Evolutionary conservation across 2,888 invertebrate species (phyloP).

Genomic region (Netelia melanura): DNA sequence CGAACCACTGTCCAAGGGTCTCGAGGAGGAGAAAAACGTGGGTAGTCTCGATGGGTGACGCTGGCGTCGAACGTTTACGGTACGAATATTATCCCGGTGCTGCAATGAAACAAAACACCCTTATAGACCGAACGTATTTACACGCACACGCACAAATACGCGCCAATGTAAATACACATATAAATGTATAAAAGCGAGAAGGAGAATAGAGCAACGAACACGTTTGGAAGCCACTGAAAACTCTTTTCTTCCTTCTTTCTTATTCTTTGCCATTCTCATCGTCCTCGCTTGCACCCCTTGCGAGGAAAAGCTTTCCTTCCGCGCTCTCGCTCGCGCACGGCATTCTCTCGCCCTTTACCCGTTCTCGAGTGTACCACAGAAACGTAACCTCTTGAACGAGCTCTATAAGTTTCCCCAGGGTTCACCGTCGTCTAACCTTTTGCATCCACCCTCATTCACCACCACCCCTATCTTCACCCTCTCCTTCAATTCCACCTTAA

Average conservation of each 20-base stretch:
- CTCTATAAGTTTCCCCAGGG: conserved; percentile 64
- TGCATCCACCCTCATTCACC: conserved; percentile 15
- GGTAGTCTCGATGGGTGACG: conserved; percentile 16
- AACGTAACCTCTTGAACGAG: conserved; percentile 64
- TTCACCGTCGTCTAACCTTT: conserved; percentile 67
- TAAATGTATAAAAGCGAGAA: conserved; percentile 3
- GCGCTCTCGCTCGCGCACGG: conserved; percentile 6
- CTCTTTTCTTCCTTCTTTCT: conserved; percentile 33
- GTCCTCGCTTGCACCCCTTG: conserved; percentile 6
- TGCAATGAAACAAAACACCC: conserved; percentile 23
- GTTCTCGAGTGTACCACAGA: conserved; percentile 55
- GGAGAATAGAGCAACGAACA: conserved; percentile 24
- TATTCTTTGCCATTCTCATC: conserved; percentile 33
- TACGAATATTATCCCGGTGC: conserved; percentile 32
- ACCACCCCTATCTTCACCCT: not conserved
- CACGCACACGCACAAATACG: too few species aligned
- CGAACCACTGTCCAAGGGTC: not conserved
- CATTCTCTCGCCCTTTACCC: conserved; percentile 37
- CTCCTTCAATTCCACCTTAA: not conserved
- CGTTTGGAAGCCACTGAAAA: conserved; percentile 50
- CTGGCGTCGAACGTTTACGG: not conserved
- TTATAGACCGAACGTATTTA: conserved; percentile 18
- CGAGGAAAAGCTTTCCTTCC: conserved; percentile 23
- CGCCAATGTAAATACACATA: too few species aligned
- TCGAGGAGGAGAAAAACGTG: not conserved